phyloP scores from a whole-genome alignment of 2,888 invertebrate genomes.

The Alsophila aescularia region DNA sequence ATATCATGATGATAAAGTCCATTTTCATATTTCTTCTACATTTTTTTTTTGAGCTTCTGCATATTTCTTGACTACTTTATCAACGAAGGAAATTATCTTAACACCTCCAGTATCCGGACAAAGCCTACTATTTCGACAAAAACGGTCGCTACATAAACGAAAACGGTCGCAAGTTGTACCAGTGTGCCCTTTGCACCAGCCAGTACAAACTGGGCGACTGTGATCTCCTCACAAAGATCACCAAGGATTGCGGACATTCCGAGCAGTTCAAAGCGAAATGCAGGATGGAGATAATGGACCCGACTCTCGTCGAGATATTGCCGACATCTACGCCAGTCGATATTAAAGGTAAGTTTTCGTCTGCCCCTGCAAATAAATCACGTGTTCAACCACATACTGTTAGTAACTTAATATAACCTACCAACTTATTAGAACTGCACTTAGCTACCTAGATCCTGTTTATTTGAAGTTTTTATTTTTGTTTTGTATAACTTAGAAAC shows the following conservation, averaged over 20 bases:
- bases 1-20: no score
- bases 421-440: no score
- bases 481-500: no score
- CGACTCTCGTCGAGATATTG: conserved; percentile 43
- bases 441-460: no score
- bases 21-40: no score
- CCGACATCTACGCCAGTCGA: conserved; percentile 49
- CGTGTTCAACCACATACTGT: no score
- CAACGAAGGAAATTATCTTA: no score
- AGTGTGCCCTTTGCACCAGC: conserved; percentile 60
- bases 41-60: no score
- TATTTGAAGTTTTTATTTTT: no score
- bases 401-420: no score
- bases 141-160: conserved; percentile 47
- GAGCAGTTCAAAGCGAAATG: conserved; percentile 46
- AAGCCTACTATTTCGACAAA: conserved; percentile 57
- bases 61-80: no score
- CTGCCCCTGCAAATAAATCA: no score
- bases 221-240: conserved; percentile 47
- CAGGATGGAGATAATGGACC: conserved; percentile 46
- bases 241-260: conserved; percentile 61
- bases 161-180: conserved; percentile 60
- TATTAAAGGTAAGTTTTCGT: conserved; percentile 48
- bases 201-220: conserved; percentile 52
- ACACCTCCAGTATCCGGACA: conserved; percentile 26